These are phyloP conservation scores for Lerema accius DNA, from an alignment of 1,140 invertebrate species.

Conservation along the genomic window DNA sequence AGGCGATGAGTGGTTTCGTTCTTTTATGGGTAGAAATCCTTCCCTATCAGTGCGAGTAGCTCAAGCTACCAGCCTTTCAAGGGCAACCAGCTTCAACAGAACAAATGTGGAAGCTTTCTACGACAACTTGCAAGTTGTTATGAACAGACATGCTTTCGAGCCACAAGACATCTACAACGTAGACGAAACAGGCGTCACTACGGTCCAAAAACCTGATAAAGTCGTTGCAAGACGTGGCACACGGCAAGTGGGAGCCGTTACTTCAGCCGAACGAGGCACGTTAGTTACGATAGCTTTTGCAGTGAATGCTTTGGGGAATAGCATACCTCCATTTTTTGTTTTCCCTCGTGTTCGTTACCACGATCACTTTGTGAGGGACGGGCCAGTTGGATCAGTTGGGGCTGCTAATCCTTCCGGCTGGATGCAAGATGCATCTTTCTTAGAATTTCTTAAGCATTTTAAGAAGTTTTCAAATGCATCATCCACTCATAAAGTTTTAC, in stretches of 20 bases:
- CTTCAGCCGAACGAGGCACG: conserved; percentile 70
- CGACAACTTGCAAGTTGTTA: too few relatives aligned
- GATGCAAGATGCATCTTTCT: conserved; percentile 67
- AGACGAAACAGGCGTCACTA: conserved; percentile 77
- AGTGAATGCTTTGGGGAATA: conserved; percentile 63
- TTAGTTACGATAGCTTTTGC: conserved; percentile 68
- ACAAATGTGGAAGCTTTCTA: too few relatives aligned
- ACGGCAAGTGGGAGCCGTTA: conserved; percentile 76
- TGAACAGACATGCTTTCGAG: too few relatives aligned
- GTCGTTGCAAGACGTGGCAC: conserved; percentile 55
- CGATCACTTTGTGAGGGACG: conserved; percentile 75
- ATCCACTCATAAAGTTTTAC: too few relatives aligned
- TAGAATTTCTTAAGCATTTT: conserved; percentile 60
- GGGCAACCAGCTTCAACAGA: conserved; percentile 30
- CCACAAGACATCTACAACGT: conserved; percentile 31
- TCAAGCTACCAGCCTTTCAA: too few relatives aligned
- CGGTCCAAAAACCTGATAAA: conserved; percentile 68
- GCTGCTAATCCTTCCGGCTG: conserved; percentile 63
- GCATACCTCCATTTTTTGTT: conserved; percentile 41
- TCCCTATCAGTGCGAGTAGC: too few relatives aligned
- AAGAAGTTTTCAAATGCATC: neutral
- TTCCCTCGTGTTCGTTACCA: conserved; percentile 56
- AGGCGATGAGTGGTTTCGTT: conserved; percentile 26
- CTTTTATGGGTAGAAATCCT: too few relatives aligned
- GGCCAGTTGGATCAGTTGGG: conserved; percentile 46